A percentile compares a stretch with the other conserved stretches of the same genome.
These are phyloP conservation scores for Pristionchus entomophagus DNA, from an alignment of 2,888 invertebrate species.

Conservation along the genomic window DNA sequence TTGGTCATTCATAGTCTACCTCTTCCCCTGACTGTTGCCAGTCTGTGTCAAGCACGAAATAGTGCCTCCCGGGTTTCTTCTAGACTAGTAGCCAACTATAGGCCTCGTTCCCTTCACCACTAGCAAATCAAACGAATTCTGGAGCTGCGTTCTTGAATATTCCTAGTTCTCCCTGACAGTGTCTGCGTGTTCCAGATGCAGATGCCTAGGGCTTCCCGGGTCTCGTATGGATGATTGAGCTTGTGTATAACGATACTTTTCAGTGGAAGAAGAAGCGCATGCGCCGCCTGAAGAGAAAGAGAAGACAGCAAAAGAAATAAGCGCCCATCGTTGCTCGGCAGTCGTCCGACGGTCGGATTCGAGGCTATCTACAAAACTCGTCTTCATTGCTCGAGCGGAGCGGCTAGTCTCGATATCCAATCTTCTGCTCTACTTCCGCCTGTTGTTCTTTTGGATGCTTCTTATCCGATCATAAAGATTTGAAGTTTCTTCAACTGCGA, in stretches of 20 bases:
- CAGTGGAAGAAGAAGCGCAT: slow-evolving; percentile 76
- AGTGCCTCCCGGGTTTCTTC: no score
- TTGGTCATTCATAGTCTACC: no score
- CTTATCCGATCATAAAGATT: slow-evolving; percentile 38
- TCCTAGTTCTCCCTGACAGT: no score
- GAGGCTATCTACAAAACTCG: not conserved
- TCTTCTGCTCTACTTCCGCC: slow-evolving; percentile 4
- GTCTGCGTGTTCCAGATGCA: no score
- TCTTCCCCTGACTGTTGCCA: no score
- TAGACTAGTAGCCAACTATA: no score
- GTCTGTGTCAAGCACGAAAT: no score
- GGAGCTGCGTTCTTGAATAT: no score
- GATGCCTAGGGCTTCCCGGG: not conserved
- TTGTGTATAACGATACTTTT: slow-evolving; percentile 46
- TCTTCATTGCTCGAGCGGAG: slow-evolving; percentile 20
- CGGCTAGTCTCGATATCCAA: slow-evolving; percentile 22
- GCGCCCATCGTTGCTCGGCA: slow-evolving; percentile 47
- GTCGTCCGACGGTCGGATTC: slow-evolving; percentile 3
- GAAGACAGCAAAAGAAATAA: slow-evolving; percentile 74
- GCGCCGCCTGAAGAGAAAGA: slow-evolving; percentile 76
- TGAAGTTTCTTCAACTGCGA: slow-evolving; percentile 25
- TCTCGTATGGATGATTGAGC: not conserved
- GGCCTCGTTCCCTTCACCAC: no score
- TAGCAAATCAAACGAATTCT: no score
- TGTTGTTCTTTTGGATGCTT: slow-evolving; percentile 43